Conservation (phyloP, 2,888 invertebrate species). For the Chalcosyrphus nemorum region DNA sequence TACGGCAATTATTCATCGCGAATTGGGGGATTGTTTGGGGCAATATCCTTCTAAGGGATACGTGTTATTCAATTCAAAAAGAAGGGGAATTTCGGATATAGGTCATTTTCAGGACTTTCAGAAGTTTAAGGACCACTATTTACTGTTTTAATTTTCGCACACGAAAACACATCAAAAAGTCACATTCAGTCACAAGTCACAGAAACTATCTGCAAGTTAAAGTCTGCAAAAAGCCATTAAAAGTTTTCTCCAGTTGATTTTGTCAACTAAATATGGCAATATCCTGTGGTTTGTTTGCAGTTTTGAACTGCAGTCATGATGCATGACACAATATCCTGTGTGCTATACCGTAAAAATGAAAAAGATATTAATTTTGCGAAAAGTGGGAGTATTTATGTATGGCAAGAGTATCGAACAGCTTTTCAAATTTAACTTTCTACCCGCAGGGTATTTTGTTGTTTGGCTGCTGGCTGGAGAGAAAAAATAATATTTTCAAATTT, state of each 20-base stretch:
- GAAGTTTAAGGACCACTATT: background rate
- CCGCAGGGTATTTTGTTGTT: background rate
- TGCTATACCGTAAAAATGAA: too few relatives aligned
- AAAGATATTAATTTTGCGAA: too few relatives aligned
- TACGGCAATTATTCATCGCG: background rate
- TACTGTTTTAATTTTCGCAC: too few relatives aligned
- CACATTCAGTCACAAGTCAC: background rate
- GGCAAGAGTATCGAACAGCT: background rate
- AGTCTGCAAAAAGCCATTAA: slow-evolving; percentile 20
- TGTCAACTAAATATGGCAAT: background rate
- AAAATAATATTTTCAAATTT: background rate
- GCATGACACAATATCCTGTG: slow-evolving; percentile 25
- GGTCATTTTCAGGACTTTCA: too few relatives aligned
- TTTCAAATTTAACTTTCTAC: slow-evolving; percentile 16
- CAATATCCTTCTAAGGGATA: too few relatives aligned
- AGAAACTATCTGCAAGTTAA: background rate
- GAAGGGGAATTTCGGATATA: too few relatives aligned
- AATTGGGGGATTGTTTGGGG: too few relatives aligned
- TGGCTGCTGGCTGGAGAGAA: background rate
- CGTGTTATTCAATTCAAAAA: too few relatives aligned
- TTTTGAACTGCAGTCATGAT: slow-evolving; percentile 17
- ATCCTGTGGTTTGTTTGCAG: slow-evolving; percentile 1
- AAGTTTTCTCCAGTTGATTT: slow-evolving; percentile 4
- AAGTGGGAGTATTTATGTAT: background rate
- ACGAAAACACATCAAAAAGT: background rate